Evolutionary conservation across 2,888 invertebrate genomes (phyloP), one percentile per base, ranked within the genome.

Genomic region (Clistopyga incitator): DNA sequence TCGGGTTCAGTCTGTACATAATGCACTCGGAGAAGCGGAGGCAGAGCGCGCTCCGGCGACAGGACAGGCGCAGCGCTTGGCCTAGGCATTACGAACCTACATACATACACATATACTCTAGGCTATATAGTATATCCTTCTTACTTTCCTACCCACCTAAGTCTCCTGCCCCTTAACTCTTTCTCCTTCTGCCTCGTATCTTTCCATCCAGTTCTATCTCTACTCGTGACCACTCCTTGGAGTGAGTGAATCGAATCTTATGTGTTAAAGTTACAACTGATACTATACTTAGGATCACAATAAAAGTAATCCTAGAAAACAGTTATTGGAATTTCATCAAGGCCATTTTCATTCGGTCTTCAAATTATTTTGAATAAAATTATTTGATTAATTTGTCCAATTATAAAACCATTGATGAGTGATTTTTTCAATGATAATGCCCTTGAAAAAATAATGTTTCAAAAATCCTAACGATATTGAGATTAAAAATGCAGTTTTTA

Each of bases 11-110:
- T 47, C 75, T 50, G 64, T 34, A 78, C 81, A 81, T 84, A 81
- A 84, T 84, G 81, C 84, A 78, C 74, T 78, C 47, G 23, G 56
- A 81, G 75, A 74, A 86, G 87, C 85, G 87, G 52, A 75, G 78
- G 47, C 42, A 70, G 54, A 34, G 18, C 59, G 64, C 8, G 71
- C 52, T 20, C 23, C 42, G 6, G 42, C 68, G 52, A 78, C 52
- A 74, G 70, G 11, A 56, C 50, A 59, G 70, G 75, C 68, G 81
- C 71, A 67, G 74, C 56, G 68, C 68, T 52, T 23, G 29, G 42
- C 45, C 64, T 70, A 75, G 68, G 81, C 72, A 84, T 79, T 79
- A 29, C 45, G 20, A 10, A 54, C n/a, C 20, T 20, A 20, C 61
- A 20, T 38, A 64, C 13, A 15, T 74, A 65, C 38, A 52, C 47